Evolutionary conservation across 1,140 invertebrate genomes (phyloP).

Genomic region (Leptopilina clavipes): DNA sequence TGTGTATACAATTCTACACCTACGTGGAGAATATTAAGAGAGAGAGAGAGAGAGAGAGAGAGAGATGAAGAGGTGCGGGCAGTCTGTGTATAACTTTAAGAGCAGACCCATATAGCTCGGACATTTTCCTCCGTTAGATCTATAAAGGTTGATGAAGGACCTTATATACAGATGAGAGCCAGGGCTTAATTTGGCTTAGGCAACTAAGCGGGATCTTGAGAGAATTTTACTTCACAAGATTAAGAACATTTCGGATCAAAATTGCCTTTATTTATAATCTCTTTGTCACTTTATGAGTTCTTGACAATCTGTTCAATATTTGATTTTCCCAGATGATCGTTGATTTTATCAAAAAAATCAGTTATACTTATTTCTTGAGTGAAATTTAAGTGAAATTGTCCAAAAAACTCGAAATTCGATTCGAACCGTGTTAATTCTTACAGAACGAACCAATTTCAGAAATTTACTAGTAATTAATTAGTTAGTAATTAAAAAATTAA

Average conservation of each 20-base stretch:
- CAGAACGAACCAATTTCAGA: too few species aligned
- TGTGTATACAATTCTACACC: constrained; percentile 2
- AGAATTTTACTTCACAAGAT: constrained; percentile 5
- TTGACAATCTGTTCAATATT: too few species aligned
- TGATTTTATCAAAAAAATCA: too few species aligned
- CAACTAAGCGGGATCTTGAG: neutral
- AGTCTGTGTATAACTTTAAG: constrained; percentile 14
- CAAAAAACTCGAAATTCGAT: too few species aligned
- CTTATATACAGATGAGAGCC: neutral
- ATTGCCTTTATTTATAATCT: neutral
- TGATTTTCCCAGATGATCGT: too few species aligned
- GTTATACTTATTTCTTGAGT: too few species aligned
- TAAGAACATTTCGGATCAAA: neutral
- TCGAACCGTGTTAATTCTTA: too few species aligned
- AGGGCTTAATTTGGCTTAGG: neutral
- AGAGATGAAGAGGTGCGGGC: neutral
- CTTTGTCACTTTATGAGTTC: too few species aligned
- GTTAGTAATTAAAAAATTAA: too few species aligned
- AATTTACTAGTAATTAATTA: too few species aligned
- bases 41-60: neutral
- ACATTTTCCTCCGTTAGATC: constrained; percentile 10
- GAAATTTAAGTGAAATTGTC: too few species aligned
- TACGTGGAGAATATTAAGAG: neutral
- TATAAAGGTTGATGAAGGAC: constrained; percentile 6
- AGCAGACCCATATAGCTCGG: neutral